Conservation (phyloP, 2,113 vertebrate genomes). For the Tinamus guttatus region DNA sequence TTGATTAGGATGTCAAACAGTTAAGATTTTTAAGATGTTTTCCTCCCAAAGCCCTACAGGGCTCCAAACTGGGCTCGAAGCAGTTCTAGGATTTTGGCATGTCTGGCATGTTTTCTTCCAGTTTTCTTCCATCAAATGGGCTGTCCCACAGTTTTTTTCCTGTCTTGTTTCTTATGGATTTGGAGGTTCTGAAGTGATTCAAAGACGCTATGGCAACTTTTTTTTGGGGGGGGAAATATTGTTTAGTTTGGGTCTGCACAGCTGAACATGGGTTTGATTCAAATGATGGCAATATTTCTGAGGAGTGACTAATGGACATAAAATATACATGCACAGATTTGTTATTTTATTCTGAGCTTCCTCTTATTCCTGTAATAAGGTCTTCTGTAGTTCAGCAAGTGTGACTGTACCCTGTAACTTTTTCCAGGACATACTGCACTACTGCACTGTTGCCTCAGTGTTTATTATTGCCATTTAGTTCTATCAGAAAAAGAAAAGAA, state of each 20-base stretch:
- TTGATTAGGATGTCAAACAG: neutral
- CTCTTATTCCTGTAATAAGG: neutral
- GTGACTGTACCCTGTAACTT: too few species aligned
- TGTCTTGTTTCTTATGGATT: fast-evolving
- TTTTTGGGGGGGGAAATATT: neutral
- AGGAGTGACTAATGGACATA: fast-evolving
- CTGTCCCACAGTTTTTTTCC: neutral
- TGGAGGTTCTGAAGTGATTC: neutral
- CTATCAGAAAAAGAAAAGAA: too few species aligned
- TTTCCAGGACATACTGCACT: neutral
- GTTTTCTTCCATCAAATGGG: neutral
- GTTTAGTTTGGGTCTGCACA: neutral
- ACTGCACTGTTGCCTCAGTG: neutral
- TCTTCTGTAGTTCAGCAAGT: neutral
- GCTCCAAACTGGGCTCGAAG: neutral
- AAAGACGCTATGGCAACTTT: neutral
- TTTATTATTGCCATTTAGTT: neutral
- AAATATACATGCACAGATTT: fast-evolving
- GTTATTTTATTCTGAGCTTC: neutral
- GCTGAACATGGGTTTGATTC: neutral
- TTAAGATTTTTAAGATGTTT: neutral
- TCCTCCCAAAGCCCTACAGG: neutral
- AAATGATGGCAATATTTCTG: neutral
- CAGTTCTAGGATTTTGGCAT: neutral
- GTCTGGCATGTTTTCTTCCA: neutral